phyloP scores from a whole-genome alignment of 1,140 invertebrate genomes.

The Drosophila grimshawi region DNA sequence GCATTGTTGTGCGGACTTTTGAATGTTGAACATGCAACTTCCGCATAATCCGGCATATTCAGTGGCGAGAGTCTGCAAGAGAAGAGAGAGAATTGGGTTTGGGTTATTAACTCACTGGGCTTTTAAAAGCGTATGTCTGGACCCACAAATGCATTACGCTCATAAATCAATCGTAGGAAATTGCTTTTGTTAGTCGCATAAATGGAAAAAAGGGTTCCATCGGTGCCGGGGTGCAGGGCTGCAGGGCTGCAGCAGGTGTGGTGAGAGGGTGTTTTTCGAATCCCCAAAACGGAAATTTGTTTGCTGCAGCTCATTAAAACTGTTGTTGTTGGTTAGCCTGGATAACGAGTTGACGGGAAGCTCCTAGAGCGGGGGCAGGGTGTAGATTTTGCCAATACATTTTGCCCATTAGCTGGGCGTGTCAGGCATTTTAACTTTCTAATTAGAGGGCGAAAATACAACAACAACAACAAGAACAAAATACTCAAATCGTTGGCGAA shows the following conservation, averaged over 20 bases:
- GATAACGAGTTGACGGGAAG: conserved; percentile 1
- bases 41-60: conserved; percentile 85
- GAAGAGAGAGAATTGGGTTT: conserved; percentile 1
- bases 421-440: conserved; percentile 72
- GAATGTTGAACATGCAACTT: conserved; percentile 85
- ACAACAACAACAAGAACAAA: conserved; percentile 10
- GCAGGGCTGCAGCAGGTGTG: not conserved
- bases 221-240: too few species aligned
- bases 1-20: conserved; percentile 76
- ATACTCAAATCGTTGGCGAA: conserved; percentile 12
- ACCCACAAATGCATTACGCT: conserved; percentile 42
- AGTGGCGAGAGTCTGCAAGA: conserved; percentile 79
- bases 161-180: conserved; percentile 82
- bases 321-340: not conserved
- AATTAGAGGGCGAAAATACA: conserved; percentile 56
- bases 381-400: conserved; percentile 61
- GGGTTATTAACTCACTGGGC: conserved; percentile 33
- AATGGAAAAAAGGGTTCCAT: not conserved
- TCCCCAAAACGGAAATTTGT: conserved; percentile 61
- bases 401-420: conserved; percentile 53
- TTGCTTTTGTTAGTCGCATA: conserved; percentile 73
- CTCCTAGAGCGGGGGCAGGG: not conserved
- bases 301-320: conserved; percentile 48
- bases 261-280: not conserved
- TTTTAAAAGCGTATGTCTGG: conserved; percentile 64